Percentiles rank a stretch among this genome's conserved stretches.
Conservation (phyloP, 2,888 invertebrate species). For the Argyra leucocephala region DNA sequence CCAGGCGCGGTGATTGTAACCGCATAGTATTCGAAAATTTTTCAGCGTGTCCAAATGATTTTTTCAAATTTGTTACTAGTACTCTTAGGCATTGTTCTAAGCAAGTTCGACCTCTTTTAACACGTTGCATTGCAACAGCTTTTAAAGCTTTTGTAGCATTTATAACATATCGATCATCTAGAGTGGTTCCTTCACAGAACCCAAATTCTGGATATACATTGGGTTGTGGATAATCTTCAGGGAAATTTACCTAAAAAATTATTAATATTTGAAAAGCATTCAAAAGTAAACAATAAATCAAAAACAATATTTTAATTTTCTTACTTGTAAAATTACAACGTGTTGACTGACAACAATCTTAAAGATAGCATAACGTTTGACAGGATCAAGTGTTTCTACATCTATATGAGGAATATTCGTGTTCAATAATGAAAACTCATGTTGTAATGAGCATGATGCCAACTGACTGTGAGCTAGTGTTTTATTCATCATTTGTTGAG, state of each 20-base stretch:
- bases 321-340: conserved; percentile 47
- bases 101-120: conserved; percentile 76
- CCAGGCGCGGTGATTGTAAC: conserved; percentile 41
- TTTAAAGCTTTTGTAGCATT: conserved; percentile 72
- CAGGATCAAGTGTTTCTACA: conserved; percentile 47
- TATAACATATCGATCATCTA: conserved; percentile 61
- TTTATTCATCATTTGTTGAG: conserved; percentile 13
- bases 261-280: not conserved
- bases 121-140: conserved; percentile 70
- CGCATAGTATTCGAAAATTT: conserved; percentile 35
- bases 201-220: conserved; percentile 57
- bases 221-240: conserved; percentile 62
- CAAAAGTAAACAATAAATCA: too few relatives aligned
- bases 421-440: conserved; percentile 67
- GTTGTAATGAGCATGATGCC: conserved; percentile 49
- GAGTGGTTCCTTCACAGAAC: conserved; percentile 55
- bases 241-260: conserved; percentile 53
- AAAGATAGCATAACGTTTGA: conserved; percentile 47
- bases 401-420: conserved; percentile 65
- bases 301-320: too few relatives aligned
- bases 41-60: conserved; percentile 35
- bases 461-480: conserved; percentile 19
- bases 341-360: conserved; percentile 39
- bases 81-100: conserved; percentile 76
- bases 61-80: conserved; percentile 54